Conservation (phyloP, 2,888 invertebrate species). For the Gibbula magus region DNA sequence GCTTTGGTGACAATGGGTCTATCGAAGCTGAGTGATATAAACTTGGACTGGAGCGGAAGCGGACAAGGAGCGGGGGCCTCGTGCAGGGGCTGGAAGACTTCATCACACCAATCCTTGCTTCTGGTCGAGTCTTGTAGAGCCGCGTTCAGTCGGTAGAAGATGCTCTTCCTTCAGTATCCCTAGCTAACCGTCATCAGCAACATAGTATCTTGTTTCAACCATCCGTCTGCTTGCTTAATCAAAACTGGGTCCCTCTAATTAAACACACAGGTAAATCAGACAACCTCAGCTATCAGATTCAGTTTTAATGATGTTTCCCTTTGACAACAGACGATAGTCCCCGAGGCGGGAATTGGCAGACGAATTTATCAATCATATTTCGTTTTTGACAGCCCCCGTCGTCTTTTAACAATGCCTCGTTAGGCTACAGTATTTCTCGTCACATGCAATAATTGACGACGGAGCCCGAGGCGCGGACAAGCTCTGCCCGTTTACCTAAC, state of each 20-base stretch:
- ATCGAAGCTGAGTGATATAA: too few species aligned
- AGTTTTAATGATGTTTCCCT: constrained; percentile 23
- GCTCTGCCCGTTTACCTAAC: constrained; percentile 13
- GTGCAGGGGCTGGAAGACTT: too few species aligned
- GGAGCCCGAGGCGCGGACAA: not conserved
- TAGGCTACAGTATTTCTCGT: not conserved
- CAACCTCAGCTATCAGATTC: not conserved
- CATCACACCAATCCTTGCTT: too few species aligned
- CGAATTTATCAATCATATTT: constrained; percentile 25
- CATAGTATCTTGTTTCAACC: constrained; percentile 11
- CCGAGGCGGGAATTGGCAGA: constrained; percentile 15
- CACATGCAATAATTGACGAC: constrained; percentile 18
- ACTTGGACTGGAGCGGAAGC: too few species aligned
- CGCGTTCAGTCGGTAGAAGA: too few species aligned
- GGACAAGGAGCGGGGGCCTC: too few species aligned
- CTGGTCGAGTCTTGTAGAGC: too few species aligned
- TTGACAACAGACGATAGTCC: constrained; percentile 11
- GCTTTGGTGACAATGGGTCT: too few species aligned
- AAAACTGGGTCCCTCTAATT: constrained; percentile 11
- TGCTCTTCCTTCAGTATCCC: not conserved
- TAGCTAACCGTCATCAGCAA: not conserved
- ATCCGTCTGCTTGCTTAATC: constrained; percentile 9
- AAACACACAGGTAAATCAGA: constrained; percentile 7
- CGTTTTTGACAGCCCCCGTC: constrained; percentile 20
- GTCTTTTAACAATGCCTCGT: constrained; percentile 4